These are phyloP conservation scores for Stramonita haemastoma DNA, from an alignment of 2,888 invertebrate species.

Conservation along the genomic window DNA sequence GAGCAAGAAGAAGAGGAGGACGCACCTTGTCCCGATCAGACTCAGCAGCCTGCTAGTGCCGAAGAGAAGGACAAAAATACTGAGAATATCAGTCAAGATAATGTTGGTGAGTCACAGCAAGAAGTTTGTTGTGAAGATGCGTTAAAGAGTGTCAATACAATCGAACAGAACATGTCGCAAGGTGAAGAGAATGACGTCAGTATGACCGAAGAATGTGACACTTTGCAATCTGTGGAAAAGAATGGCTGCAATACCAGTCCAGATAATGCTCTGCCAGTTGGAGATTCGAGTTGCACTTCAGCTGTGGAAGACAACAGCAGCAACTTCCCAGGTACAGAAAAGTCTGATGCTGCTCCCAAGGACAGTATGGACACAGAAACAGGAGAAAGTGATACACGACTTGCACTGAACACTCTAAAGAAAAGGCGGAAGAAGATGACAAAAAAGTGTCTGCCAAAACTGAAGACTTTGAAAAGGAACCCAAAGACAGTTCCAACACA, in stretches of 20 bases:
- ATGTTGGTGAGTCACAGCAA: not conserved
- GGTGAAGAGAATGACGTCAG: not conserved
- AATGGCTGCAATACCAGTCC: not conserved
- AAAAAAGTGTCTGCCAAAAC: not conserved
- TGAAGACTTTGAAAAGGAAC: not conserved
- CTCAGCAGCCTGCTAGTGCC: not conserved
- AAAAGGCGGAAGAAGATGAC: not conserved
- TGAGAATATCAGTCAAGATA: not conserved
- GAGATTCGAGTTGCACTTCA: not conserved
- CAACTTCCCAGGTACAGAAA: not conserved
- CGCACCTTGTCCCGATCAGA: not conserved
- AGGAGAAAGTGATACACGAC: not conserved
- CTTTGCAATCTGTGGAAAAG: not conserved
- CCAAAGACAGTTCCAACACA: not conserved
- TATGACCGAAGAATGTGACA: not conserved
- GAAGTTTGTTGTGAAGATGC: not conserved
- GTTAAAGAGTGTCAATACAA: not conserved
- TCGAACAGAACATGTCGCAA: not conserved
- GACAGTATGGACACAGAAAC: not conserved
- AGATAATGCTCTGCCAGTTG: not conserved
- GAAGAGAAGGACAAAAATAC: not conserved
- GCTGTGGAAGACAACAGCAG: not conserved
- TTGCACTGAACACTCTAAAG: not conserved
- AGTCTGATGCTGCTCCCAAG: not conserved
- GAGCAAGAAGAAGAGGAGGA: not conserved